Base-by-base conservation (phyloP, 2,888 invertebrate species). In the Liposcelis brunnea region DNA sequence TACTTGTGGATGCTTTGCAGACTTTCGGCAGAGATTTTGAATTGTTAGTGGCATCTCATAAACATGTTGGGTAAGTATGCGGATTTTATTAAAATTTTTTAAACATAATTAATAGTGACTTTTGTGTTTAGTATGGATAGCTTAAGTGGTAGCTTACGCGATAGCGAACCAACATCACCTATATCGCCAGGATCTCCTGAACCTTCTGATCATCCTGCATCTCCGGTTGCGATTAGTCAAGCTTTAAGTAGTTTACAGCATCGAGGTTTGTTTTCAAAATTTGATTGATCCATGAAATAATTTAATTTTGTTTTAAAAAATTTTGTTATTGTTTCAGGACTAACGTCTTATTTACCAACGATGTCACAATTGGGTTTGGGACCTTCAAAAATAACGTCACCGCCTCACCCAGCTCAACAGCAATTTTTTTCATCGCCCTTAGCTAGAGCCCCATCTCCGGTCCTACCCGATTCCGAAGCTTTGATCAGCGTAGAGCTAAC, bases 11-110 rank as follows among this genome's bases (percentile, higher is more conserved):
- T 67, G 94, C 94, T 42, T 70, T 94, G 60, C 94, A 95, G 66
- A 89, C 89, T 12, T 90, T 86, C 63, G 94, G 95, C 0, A 82
- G 83, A 0, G 94, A 95, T 69, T 95, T 91, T 67, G 94, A 94
- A 62, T 68, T 95, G 43, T 70, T 95, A 7, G 78, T 93, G 12
- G 94, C 94, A 21, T 93, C 91, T 60, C 94, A 95, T 63, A 85
- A 85, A 58, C 89, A 91, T 62, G 84, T 94, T 18, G 84, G 87
- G 84, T 83, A 55, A 59, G 65, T 53, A 40, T 43, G 21, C 5
- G 8, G 5, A 8, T 26, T 26, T 26, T 6, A 26, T 11, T n/a
- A n/a, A n/a, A n/a, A n/a, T n/a, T n/a, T n/a, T n/a, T n/a, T n/a
- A n/a, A n/a, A n/a, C n/a, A n/a, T n/a, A n/a, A n/a, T n/a, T n/a